These are phyloP conservation scores for Ectemnius continuus DNA, from an alignment of 2,888 invertebrate species.

Conservation along the genomic window DNA sequence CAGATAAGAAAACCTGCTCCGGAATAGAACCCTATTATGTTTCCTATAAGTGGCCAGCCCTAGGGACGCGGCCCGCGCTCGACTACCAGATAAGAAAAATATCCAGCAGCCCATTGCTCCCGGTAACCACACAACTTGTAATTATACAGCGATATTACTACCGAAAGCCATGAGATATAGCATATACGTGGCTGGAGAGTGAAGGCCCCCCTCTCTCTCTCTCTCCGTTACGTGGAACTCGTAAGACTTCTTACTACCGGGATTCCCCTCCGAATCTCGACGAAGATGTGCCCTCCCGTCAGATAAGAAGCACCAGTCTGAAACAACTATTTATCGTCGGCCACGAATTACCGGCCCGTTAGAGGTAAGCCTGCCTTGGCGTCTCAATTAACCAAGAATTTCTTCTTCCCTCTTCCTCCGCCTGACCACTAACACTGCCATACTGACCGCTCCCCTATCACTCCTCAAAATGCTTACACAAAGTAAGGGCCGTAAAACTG, in stretches of 20 bases:
- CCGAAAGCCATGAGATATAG: conserved; percentile 45
- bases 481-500: not conserved
- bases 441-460: not conserved
- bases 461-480: not conserved
- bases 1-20: conserved; percentile 56
- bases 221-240: conserved; percentile 19
- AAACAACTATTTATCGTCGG: conserved; percentile 47
- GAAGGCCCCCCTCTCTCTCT: too few relatives aligned
- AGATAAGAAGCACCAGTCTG: conserved; percentile 23
- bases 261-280: conserved; percentile 33
- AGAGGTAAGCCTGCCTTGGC: conserved; percentile 28
- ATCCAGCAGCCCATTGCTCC: conserved; percentile 17
- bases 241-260: conserved; percentile 13
- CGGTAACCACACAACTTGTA: conserved; percentile 53
- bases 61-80: conserved; percentile 8
- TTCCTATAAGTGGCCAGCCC: conserved; percentile 50
- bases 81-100: conserved; percentile 54
- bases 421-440: not conserved
- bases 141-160: conserved; percentile 57
- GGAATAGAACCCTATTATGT: conserved; percentile 59
- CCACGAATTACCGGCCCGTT: conserved; percentile 16
- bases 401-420: conserved; percentile 5
- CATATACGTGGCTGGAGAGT: too few relatives aligned
- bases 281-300: conserved; percentile 33
- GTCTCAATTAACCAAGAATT: conserved; percentile 59